These are phyloP conservation scores for Origma solitaria DNA, from an alignment of 2,113 vertebrate species.

Conservation along the genomic window DNA sequence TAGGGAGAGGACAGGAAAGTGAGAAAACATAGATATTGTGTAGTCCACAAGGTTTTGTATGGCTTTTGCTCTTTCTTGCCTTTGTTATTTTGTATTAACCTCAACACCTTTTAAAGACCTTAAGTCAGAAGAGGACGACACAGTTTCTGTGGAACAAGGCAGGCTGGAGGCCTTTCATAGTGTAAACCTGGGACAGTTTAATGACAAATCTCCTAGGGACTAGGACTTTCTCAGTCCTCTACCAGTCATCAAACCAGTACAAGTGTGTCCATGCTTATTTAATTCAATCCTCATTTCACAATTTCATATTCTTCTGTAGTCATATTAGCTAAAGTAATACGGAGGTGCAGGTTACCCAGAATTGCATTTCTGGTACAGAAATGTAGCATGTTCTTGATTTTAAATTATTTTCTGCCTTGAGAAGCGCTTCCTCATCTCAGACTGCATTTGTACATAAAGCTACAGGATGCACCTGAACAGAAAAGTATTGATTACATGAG, in stretches of 20 bases:
- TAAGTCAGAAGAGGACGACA: accelerated
- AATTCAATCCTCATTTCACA: not conserved
- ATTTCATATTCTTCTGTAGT: accelerated
- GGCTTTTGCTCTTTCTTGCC: not conserved
- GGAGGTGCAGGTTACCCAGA: not conserved
- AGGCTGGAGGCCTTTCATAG: not conserved
- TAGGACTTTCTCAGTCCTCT: not conserved
- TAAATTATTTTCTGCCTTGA: not conserved
- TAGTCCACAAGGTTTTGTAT: not conserved
- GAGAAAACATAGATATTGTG: not conserved
- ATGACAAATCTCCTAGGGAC: not conserved
- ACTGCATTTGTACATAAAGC: not conserved
- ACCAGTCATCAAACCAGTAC: not conserved
- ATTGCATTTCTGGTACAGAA: not conserved
- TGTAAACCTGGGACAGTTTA: not conserved
- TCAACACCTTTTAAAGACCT: not conserved
- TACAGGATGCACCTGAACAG: not conserved
- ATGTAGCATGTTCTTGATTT: not conserved
- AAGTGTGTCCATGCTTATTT: not conserved
- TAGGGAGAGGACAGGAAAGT: not conserved
- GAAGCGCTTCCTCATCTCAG: not conserved
- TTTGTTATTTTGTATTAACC: not conserved
- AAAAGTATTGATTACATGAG: not conserved
- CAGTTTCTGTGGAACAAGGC: not conserved
- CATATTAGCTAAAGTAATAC: not conserved